phyloP scores from a whole-genome alignment of 2,113 vertebrate genomes.

The Verasper variegatus region DNA sequence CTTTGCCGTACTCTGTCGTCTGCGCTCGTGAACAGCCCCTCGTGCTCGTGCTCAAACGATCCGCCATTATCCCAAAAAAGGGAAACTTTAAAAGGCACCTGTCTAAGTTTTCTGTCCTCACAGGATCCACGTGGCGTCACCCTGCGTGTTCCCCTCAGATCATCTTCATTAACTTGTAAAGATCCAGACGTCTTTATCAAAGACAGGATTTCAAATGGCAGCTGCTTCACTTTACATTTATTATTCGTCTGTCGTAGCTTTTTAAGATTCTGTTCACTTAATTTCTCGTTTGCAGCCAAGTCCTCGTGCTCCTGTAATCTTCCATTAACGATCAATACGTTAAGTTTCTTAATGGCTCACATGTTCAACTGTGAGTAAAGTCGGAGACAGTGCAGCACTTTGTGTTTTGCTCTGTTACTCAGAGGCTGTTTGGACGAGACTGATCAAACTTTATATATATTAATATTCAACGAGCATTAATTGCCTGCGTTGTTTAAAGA shows the following conservation, averaged over 20 bases:
- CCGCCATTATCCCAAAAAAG: background rate
- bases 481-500: no score
- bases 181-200: background rate
- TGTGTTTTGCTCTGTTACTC: no score
- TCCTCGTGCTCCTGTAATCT: background rate
- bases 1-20: constrained; percentile 21
- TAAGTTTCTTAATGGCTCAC: background rate
- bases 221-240: background rate
- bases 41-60: background rate
- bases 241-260: background rate
- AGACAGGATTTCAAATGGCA: no score
- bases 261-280: background rate
- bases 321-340: background rate
- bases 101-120: background rate
- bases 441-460: no score
- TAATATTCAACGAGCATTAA: no score
- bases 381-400: no score
- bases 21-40: background rate
- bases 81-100: background rate
- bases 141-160: background rate
- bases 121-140: background rate
- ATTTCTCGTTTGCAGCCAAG: background rate
- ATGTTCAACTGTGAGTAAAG: background rate
- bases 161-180: background rate
- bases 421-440: no score